A percentile compares a stretch with the other conserved stretches of the same genome.
phyloP scores from a whole-genome alignment of 2,888 invertebrate genomes.

The Cheilosia grossa region DNA sequence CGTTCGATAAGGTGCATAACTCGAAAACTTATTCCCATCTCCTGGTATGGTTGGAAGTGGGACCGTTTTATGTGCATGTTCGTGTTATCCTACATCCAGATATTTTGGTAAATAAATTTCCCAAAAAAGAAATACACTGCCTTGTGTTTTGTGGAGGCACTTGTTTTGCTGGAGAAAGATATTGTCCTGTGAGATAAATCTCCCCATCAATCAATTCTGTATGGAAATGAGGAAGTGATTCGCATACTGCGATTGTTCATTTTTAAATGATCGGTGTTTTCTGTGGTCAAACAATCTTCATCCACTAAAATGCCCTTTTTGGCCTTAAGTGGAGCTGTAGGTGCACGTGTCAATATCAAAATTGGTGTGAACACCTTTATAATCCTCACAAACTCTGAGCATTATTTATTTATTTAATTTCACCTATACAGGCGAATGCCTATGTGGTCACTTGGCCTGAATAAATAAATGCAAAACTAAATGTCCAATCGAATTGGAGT shows the following conservation, averaged over 20 bases:
- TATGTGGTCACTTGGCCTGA: slow-evolving; percentile 60
- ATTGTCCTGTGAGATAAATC: slow-evolving; percentile 15
- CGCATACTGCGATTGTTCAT: background rate
- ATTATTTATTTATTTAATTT: slow-evolving; percentile 73
- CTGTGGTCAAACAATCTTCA: background rate
- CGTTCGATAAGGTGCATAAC: background rate
- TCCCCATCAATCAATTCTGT: slow-evolving; percentile 24
- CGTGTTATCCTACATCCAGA: slow-evolving; percentile 4
- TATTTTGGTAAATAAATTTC: background rate
- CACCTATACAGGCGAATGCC: slow-evolving; percentile 45
- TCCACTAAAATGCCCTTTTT: background rate
- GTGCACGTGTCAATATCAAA: slow-evolving; percentile 14
- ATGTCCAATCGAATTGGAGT: slow-evolving; percentile 65
- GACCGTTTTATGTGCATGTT: background rate
- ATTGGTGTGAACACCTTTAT: slow-evolving; percentile 21
- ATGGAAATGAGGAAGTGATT: slow-evolving; percentile 22
- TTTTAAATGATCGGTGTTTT: background rate
- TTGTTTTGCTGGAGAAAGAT: background rate
- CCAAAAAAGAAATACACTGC: background rate
- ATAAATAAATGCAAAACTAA: slow-evolving; percentile 60
- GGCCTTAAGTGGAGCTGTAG: background rate
- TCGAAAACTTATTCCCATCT: slow-evolving; percentile 11
- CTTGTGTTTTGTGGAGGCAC: background rate
- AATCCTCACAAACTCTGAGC: slow-evolving; percentile 39
- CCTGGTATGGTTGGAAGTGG: slow-evolving; percentile 1